These are phyloP conservation scores for Acromyrmex charruanus DNA, from an alignment of 1,140 invertebrate species.

Conservation along the genomic window DNA sequence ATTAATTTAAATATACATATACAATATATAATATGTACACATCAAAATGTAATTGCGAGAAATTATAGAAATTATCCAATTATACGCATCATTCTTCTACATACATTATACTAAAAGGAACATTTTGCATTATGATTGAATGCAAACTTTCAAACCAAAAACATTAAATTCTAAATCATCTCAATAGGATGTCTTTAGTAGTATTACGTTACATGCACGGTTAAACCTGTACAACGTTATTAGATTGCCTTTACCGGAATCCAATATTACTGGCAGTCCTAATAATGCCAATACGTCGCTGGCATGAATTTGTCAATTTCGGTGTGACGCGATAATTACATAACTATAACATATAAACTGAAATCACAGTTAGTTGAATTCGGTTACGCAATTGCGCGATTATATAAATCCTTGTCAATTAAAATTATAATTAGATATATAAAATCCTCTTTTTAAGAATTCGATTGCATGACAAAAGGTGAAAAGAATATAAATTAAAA, in stretches of 20 bases:
- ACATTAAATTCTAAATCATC: constrained; percentile 15
- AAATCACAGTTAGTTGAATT: background rate
- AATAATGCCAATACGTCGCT: constrained; percentile 52
- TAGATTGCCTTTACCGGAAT: constrained; percentile 54
- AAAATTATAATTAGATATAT: no score
- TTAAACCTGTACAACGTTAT: constrained; percentile 49
- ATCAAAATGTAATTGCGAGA: background rate
- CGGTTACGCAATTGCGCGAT: background rate
- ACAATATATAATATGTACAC: background rate
- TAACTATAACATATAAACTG: background rate
- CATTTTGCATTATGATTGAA: background rate
- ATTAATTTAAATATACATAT: background rate
- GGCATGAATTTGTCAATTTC: constrained; percentile 33
- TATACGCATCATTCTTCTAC: background rate
- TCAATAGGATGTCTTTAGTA: background rate
- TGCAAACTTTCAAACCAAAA: background rate
- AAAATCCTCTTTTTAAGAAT: background rate
- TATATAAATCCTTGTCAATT: background rate
- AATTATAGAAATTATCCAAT: background rate
- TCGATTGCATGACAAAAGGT: background rate
- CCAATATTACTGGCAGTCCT: constrained; percentile 34
- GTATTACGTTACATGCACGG: constrained; percentile 20
- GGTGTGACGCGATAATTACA: constrained; percentile 7
- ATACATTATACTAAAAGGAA: background rate
- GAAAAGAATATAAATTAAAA: background rate